phyloP scores from a whole-genome alignment of 2,888 invertebrate species.

The Congeria kusceri region DNA sequence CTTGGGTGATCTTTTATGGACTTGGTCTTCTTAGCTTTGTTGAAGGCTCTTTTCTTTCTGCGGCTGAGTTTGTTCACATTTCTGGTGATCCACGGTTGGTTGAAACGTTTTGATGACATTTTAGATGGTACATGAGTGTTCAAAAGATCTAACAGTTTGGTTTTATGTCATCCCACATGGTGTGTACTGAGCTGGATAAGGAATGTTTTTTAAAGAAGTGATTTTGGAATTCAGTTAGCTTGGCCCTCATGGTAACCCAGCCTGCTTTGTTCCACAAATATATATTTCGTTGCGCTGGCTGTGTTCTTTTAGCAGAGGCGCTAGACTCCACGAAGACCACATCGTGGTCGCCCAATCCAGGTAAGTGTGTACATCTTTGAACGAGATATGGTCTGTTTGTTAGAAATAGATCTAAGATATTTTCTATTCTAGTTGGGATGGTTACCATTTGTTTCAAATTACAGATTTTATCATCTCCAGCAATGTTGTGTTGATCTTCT shows the following conservation, averaged over 20 bases:
- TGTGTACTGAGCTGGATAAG: not conserved
- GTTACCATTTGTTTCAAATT: conserved; percentile 13
- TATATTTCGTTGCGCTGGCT: conserved; percentile 2
- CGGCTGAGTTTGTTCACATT: conserved; percentile 11
- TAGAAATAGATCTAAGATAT: conserved; percentile 15
- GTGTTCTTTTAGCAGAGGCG: conserved; percentile 1
- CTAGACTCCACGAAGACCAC: conserved; percentile 13
- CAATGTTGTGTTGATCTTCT: not conserved
- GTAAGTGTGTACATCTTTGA: not conserved
- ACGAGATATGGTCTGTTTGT: conserved; percentile 11
- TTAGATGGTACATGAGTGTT: conserved; percentile 10
- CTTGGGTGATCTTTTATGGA: not conserved
- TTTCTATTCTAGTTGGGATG: conserved; percentile 22
- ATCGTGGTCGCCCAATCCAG: conserved; percentile 16
- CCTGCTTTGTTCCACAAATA: conserved; percentile 11
- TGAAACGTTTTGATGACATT: conserved; percentile 12
- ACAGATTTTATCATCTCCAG: not conserved
- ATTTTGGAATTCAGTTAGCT: not conserved
- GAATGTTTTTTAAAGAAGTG: not conserved
- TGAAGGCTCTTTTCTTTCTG: conserved; percentile 15
- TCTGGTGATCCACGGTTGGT: conserved; percentile 19
- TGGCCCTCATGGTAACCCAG: not conserved
- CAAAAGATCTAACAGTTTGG: not conserved
- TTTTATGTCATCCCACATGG: conserved; percentile 10
- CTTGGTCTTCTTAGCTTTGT: not conserved